Conservation (phyloP, 2,113 vertebrate genomes). For the Lathamus discolor region DNA sequence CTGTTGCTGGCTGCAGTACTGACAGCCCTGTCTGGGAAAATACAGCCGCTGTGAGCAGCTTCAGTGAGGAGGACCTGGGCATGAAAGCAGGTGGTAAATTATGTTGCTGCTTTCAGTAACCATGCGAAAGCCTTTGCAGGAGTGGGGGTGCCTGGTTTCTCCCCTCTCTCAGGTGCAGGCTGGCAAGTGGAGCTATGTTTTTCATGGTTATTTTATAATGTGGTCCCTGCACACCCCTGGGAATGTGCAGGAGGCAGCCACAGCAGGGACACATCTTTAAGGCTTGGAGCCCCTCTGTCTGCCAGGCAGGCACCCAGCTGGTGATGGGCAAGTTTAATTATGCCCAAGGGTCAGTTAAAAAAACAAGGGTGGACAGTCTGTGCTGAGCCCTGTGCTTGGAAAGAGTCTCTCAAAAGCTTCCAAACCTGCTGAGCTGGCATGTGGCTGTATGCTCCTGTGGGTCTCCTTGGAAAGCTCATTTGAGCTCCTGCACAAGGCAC, state of each 20-base stretch:
- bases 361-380: not conserved
- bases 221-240: not conserved
- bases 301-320: not conserved
- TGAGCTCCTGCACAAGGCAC: fast-evolving
- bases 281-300: not conserved
- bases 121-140: not conserved
- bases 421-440: not conserved
- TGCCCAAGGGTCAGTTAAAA: not conserved
- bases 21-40: not conserved
- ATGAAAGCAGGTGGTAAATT: not conserved
- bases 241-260: not conserved
- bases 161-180: not conserved
- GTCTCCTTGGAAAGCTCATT: not conserved
- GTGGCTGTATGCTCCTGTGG: not conserved
- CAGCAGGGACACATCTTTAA: not conserved
- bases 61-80: not conserved
- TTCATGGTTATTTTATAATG: fast-evolving
- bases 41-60: not conserved
- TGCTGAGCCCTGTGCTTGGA: not conserved
- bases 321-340: not conserved
- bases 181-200: not conserved
- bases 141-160: not conserved
- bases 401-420: not conserved
- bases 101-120: not conserved
- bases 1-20: not conserved